These are phyloP conservation scores for Drosophila kohkoa DNA, from an alignment of 1,140 invertebrate species.

Conservation along the genomic window DNA sequence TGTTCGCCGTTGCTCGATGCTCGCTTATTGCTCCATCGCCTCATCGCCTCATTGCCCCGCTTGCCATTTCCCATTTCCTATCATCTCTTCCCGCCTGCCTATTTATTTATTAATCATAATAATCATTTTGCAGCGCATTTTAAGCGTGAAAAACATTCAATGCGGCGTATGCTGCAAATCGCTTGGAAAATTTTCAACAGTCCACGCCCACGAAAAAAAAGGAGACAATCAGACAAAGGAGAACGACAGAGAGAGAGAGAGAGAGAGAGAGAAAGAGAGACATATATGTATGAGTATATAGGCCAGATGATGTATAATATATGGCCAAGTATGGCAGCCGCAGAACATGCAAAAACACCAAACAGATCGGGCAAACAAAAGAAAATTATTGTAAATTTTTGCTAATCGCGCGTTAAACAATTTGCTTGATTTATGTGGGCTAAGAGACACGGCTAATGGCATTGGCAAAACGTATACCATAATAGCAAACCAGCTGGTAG, in stretches of 20 bases:
- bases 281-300: constrained; percentile 27
- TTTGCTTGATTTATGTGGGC: constrained; percentile 74
- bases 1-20: constrained; percentile 14
- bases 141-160: constrained; percentile 80
- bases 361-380: constrained; percentile 56
- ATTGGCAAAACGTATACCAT: constrained; percentile 6
- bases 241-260: constrained; percentile 10
- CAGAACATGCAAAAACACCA: constrained; percentile 61
- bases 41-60: constrained; percentile 1
- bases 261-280: background rate
- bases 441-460: constrained; percentile 31
- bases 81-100: constrained; percentile 28
- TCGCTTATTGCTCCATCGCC: background rate
- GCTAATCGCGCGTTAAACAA: constrained; percentile 83
- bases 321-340: constrained; percentile 29
- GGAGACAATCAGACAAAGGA: constrained; percentile 53
- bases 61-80: background rate
- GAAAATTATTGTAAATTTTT: constrained; percentile 81
- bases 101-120: constrained; percentile 84
- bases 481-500: background rate
- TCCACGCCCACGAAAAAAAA: constrained; percentile 40
- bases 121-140: constrained; percentile 79
- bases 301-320: constrained; percentile 41
- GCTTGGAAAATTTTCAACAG: constrained; percentile 78
- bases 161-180: constrained; percentile 81